Percentiles rank a stretch among this genome's conserved stretches.
Conservation (phyloP, 2,888 invertebrate species). For the Marasmarcha lunaedactyla region DNA sequence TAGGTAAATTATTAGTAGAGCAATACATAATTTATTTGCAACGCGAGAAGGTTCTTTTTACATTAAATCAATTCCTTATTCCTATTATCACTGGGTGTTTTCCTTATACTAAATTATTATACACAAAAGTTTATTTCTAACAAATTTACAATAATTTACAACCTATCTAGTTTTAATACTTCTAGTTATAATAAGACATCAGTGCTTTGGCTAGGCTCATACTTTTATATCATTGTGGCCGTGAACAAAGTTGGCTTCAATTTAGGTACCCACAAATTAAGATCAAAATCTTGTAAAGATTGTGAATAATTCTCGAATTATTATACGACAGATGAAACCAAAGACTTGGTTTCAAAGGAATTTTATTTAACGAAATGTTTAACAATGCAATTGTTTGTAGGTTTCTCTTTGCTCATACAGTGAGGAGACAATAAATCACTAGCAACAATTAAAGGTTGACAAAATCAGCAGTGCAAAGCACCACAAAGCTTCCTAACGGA, state of each 20-base stretch:
- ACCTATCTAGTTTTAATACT: constrained; percentile 29
- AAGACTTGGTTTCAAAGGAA: constrained; percentile 1
- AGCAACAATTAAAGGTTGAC: constrained; percentile 42
- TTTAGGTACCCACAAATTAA: no score
- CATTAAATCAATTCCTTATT: constrained; percentile 49
- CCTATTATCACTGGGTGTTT: constrained; percentile 67
- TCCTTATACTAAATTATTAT: constrained; percentile 36
- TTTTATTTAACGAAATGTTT: constrained; percentile 9
- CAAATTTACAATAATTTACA: constrained; percentile 51
- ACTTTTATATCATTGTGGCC: constrained; percentile 25
- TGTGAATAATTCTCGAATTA: no score
- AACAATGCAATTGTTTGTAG: constrained; percentile 21
- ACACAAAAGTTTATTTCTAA: constrained; percentile 27
- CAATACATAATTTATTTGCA: constrained; percentile 33
- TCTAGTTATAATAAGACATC: constrained; percentile 42
- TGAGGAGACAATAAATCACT: constrained; percentile 49
- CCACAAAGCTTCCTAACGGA: constrained; percentile 33
- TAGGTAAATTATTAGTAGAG: constrained; percentile 4
- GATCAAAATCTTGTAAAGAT: no score
- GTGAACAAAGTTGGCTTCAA: constrained; percentile 5
- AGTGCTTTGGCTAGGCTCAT: constrained; percentile 62
- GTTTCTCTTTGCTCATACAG: constrained; percentile 15
- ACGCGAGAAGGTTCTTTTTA: constrained; percentile 19
- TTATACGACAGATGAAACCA: no score
- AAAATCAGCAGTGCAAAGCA: constrained; percentile 18